Conservation (phyloP, 2,888 invertebrate species). For the Platycheirus albimanus region DNA sequence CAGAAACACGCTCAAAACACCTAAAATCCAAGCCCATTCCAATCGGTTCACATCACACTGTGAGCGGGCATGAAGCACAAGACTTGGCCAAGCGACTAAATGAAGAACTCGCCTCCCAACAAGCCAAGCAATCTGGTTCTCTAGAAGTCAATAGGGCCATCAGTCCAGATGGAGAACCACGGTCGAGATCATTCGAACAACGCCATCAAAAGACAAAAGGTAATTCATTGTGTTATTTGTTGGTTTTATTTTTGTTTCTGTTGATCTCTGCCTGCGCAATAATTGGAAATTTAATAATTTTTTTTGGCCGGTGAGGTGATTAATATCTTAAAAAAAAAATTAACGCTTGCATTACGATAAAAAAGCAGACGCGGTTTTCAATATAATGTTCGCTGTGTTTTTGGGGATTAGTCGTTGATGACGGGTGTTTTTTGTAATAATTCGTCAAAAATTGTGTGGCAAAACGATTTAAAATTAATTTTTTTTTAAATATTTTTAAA, state of each 20-base stretch:
- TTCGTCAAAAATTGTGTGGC: conserved; percentile 37
- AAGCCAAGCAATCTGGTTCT: conserved; percentile 77
- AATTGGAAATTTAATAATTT: conserved; percentile 66
- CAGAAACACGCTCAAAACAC: conserved; percentile 81
- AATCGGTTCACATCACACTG: conserved; percentile 87
- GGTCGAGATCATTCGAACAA: conserved; percentile 88
- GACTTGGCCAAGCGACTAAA: conserved; percentile 88
- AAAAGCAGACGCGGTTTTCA: conserved; percentile 13
- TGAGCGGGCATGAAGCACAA: conserved; percentile 91
- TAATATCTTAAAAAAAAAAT: conserved; percentile 13
- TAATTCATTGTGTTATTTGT: conserved; percentile 69
- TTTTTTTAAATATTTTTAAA: conserved; percentile 23
- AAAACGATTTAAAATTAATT: conserved; percentile 38
- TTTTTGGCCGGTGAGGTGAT: conserved; percentile 55
- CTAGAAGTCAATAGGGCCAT: conserved; percentile 81
- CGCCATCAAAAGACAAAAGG: conserved; percentile 82
- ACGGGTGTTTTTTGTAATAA: conserved; percentile 44
- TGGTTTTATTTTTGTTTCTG: conserved; percentile 31
- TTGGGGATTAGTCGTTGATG: conserved; percentile 69
- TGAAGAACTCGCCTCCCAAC: conserved; percentile 84
- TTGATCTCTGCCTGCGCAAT: conserved; percentile 46
- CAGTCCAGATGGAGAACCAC: conserved; percentile 85
- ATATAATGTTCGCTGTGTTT: conserved; percentile 21
- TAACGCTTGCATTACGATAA: conserved; percentile 67
- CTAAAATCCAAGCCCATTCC: conserved; percentile 90